Base-by-base conservation (phyloP, 1,140 invertebrate species). In the Babylonia areolata region DNA sequence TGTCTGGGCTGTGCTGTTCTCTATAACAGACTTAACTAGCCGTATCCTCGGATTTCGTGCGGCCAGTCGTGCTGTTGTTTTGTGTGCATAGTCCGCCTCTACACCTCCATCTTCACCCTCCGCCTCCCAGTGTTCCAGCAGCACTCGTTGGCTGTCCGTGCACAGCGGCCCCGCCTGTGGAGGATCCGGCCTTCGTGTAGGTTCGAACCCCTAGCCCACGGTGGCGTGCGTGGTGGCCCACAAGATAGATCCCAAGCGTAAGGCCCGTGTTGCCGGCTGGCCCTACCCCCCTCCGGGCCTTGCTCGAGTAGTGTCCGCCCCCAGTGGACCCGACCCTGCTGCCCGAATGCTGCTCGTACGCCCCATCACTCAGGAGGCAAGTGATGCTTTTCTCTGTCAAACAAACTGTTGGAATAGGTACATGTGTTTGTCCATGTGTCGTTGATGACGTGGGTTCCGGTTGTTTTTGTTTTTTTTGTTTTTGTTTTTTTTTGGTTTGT, bases 231-330 rank as follows among this genome's bases (percentile, higher is more conserved):
- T 64, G 58, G 75, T 77, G 75, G 39, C 75, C 37, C 75, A 77
- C 75, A 77, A 77, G 37, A 77, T 77, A 77, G 75, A 77, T 77
- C 75, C 75, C 75, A 77, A 77, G 75, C 75, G 75, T 5, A 77
- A 77, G 75, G 28, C 75, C 75, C 75, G 75, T 37, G 75, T 77
- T 17, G 75, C 75, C 75, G 35, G 75, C 75, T 77, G 75, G 75
- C 75, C 75, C 75, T 77, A 77, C 31, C 75, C 75, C 23, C 75
- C 75, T 28, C 75, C 75, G 75, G 73, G 75, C 37, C 20, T 23
- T 64, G 2, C 11, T 17, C 3, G 12, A 15, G 35, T 40, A 15
- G 6, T 6, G 31, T 20, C 31, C 31, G 20, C 37, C 5, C 33
- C 75, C 35, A 17, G 11, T 28, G 6, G 33, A 11, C 3, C 37